These are phyloP conservation scores for Eublepharis macularius DNA, from an alignment of 2,113 vertebrate species.

Conservation along the genomic window DNA sequence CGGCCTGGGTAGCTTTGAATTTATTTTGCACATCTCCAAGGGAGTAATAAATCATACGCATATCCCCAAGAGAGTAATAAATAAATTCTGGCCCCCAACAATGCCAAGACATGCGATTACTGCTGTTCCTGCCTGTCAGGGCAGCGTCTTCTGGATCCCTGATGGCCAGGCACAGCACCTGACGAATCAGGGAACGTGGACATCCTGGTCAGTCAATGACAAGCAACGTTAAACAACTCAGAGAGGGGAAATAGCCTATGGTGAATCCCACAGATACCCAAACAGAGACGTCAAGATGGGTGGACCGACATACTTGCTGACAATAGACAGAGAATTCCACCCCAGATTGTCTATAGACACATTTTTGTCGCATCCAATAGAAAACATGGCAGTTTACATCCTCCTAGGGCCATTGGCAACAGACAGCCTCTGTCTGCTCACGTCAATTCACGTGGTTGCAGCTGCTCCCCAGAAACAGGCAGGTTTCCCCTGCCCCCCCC, in stretches of 20 bases:
- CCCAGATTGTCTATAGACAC: not conserved
- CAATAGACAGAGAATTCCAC: not conserved
- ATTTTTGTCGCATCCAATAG: not conserved
- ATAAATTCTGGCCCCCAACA: slow-evolving; percentile 22
- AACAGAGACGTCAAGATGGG: not conserved
- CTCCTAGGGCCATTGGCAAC: not conserved
- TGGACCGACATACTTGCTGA: not conserved
- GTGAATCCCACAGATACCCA: not conserved
- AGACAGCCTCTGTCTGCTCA: too few relatives aligned
- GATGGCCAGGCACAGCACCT: slow-evolving; percentile 14
- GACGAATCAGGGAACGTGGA: slow-evolving; percentile 30
- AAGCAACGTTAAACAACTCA: not conserved
- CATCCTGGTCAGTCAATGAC: not conserved
- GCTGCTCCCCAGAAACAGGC: not conserved
- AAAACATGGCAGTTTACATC: not conserved
- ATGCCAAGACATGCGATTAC: slow-evolving; percentile 60
- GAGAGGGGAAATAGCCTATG: not conserved
- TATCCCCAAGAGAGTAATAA: too few relatives aligned
- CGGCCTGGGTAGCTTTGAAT: slow-evolving; percentile 23
- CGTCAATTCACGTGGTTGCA: not conserved
- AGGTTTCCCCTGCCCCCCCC: not conserved
- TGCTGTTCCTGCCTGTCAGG: slow-evolving; percentile 52
- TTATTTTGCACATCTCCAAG: accelerated
- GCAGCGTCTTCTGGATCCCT: slow-evolving; percentile 21
- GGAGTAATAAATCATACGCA: slow-evolving; percentile 29